Base-by-base conservation (phyloP, 2,113 vertebrate species). In the Octodon degus region DNA sequence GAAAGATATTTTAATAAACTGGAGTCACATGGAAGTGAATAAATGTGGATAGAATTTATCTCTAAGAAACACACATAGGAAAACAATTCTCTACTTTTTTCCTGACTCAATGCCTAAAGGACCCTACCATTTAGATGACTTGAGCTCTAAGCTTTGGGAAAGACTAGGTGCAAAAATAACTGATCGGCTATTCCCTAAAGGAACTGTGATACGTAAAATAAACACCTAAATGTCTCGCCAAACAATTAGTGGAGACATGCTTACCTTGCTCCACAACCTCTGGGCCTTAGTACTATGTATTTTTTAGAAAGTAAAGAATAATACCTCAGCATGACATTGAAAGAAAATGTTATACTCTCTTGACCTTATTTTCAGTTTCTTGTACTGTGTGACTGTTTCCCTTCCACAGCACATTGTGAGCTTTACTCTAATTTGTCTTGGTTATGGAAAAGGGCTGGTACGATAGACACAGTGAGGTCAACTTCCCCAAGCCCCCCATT, bases 1-100 rank as follows among this genome's bases (percentile, higher is more conserved):
- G 12, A 34, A 96, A 89, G 27, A 24, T 84, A 50, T 74, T 91
- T 96, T 94, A 76, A 72, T 65, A 93, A 95, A 62, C 60, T 90
- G 7, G 22, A 20, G 7, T 47, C 40, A 60, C 32, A 40, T 77
- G 1, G 30, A 79, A 82, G 7, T 65, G 67, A 83, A 95, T 80
- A 70, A 91, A 63, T 91, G 85, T 81, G 58, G 9, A 34, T 37
- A 65, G 76, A 67, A 12, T 67, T 83, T 83, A 16, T 95, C 11
- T 92, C 20, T 34, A 86, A 86, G 55, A 89, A 96, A 93, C 55
- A 60, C 6, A 65, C 11, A 76, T 55, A 60, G 77, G 55, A 82
- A 83, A 84, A 67, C 12, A 84, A 43, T n/a, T 79, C 20, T 72
- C 30, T 30, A 32, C 67, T 79, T 68, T 85, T 77, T 85, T 93